phyloP scores from a whole-genome alignment of 2,888 invertebrate species.

The Yponomeuta evonymella region DNA sequence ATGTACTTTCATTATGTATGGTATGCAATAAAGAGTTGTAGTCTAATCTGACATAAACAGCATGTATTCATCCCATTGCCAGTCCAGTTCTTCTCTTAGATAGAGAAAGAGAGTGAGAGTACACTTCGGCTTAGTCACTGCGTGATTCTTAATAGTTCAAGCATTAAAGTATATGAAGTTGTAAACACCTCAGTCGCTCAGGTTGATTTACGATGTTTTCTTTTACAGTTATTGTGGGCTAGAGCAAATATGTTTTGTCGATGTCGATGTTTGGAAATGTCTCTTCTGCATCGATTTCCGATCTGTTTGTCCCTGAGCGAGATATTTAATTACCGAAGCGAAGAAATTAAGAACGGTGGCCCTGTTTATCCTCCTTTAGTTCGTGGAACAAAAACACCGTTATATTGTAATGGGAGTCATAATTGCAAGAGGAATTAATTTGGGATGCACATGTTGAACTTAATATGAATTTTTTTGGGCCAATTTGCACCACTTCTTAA shows the following conservation, averaged over 20 bases:
- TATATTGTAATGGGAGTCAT: neutral
- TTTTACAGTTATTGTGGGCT: neutral
- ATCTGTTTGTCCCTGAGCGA: neutral
- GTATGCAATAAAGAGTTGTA: too few species aligned
- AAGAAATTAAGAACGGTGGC: neutral
- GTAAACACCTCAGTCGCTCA: too few species aligned
- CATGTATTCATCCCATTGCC: too few species aligned
- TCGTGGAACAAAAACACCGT: neutral
- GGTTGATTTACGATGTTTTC: neutral
- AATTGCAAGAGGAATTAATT: neutral
- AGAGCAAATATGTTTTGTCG: neutral
- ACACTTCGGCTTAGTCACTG: too few species aligned
- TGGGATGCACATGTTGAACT: neutral
- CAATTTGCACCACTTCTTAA: too few species aligned
- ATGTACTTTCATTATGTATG: too few species aligned
- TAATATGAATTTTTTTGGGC: too few species aligned
- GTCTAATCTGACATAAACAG: too few species aligned
- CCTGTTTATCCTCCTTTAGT: neutral
- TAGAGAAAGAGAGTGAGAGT: too few species aligned
- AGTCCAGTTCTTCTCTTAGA: too few species aligned
- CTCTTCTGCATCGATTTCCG: neutral
- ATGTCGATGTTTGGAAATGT: neutral
- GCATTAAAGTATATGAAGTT: too few species aligned
- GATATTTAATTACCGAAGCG: neutral
- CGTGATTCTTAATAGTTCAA: too few species aligned